A percentile compares a stretch with the other conserved stretches of the same genome.
Conservation (phyloP, 1,140 invertebrate genomes). For the Littorina saxatilis region DNA sequence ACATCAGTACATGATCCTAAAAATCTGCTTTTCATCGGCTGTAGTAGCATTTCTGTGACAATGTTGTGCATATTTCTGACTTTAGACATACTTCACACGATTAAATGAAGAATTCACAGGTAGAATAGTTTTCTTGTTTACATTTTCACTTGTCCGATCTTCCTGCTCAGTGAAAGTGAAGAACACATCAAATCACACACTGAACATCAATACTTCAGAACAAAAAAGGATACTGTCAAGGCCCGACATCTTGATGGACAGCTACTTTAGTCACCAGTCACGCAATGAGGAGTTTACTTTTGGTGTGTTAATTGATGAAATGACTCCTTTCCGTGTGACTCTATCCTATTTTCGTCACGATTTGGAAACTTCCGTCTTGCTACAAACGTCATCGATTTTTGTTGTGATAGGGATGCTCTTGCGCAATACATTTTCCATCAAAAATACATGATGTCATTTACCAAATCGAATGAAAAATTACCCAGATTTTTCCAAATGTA, state of each 20-base stretch:
- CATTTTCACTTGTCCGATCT: not conserved
- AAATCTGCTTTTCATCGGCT: too few species aligned
- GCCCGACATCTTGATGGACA: constrained; percentile 3
- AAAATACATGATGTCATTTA: not conserved
- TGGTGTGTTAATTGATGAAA: not conserved
- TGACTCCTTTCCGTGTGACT: constrained; percentile 25
- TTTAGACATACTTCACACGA: too few species aligned
- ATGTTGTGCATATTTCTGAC: too few species aligned
- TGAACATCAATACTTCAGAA: not conserved
- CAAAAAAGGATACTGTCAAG: constrained; percentile 27
- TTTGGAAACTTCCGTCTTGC: constrained; percentile 25
- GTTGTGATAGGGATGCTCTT: not conserved
- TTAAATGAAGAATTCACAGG: too few species aligned
- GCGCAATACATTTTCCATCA: not conserved
- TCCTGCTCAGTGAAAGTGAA: not conserved
- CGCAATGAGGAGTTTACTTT: not conserved
- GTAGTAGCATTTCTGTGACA: too few species aligned
- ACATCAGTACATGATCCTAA: too few species aligned
- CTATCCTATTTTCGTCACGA: not conserved
- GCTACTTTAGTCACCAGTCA: too few species aligned
- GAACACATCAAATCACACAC: not conserved
- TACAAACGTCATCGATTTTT: constrained; percentile 18
- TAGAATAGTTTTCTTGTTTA: not conserved
- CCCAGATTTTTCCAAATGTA: not conserved
- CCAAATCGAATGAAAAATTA: too few species aligned